phyloP scores from a whole-genome alignment of 2,113 vertebrate genomes.

The Natator depressus region DNA sequence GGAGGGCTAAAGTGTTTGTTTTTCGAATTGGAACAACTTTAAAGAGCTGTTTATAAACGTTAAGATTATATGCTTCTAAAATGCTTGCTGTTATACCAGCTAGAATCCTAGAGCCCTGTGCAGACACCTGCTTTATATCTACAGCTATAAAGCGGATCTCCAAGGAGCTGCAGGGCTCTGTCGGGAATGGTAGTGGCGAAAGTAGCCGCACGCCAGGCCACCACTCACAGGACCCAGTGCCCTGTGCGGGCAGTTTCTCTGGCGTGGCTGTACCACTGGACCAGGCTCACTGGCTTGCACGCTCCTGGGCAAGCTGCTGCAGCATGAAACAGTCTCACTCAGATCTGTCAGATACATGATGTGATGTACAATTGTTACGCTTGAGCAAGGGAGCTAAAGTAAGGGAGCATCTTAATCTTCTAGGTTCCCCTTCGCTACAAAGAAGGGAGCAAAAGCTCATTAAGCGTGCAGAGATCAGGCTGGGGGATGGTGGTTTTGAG shows the following conservation, averaged over 20 bases:
- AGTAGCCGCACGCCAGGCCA: too few species aligned
- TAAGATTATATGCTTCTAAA: constrained; percentile 1
- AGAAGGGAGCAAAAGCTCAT: neutral
- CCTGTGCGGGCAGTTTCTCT: too few species aligned
- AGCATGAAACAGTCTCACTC: neutral
- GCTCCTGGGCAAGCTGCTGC: too few species aligned
- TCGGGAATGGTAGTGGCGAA: too few species aligned
- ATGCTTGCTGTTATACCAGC: neutral
- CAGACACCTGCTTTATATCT: too few species aligned
- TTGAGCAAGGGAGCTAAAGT: too few species aligned
- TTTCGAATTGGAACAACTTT: constrained; percentile 1
- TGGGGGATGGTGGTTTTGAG: neutral
- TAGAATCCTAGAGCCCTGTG: neutral
- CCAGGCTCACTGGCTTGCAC: too few species aligned
- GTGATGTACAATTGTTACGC: neutral
- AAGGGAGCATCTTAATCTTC: neutral
- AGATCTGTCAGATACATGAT: neutral
- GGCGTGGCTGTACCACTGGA: too few species aligned
- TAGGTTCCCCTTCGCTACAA: neutral
- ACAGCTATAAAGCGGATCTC: too few species aligned
- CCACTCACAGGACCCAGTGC: too few species aligned
- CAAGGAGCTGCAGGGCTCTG: too few species aligned
- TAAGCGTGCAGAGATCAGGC: neutral
- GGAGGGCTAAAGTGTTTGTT: neutral
- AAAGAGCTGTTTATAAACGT: neutral